Conservation (phyloP, 1,140 invertebrate genomes). For the Drosophila rufa region DNA sequence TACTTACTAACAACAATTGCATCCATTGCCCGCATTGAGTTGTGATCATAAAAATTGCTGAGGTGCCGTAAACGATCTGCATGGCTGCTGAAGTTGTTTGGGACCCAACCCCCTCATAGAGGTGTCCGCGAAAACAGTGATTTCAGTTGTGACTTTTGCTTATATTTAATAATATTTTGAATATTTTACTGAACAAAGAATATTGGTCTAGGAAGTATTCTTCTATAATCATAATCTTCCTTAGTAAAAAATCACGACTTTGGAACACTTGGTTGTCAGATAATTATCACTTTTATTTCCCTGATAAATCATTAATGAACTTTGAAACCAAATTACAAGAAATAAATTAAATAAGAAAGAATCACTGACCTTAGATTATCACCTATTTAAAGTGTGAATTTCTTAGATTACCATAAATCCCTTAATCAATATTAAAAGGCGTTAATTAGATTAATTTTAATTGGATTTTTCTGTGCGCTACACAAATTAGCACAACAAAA, state of each 20-base stretch:
- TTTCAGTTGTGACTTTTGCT: neutral
- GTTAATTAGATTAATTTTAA: constrained; percentile 12
- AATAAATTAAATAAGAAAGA: neutral
- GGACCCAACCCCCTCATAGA: constrained; percentile 7
- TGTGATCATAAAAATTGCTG: constrained; percentile 65
- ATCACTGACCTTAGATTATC: neutral
- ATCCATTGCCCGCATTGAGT: constrained; percentile 57
- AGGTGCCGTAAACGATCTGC: constrained; percentile 51
- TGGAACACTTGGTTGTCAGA: too few species aligned
- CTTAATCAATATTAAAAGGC: constrained; percentile 3
- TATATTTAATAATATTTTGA: neutral
- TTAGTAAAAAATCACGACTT: too few species aligned
- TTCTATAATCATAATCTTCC: neutral
- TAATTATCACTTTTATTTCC: neutral
- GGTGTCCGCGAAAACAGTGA: constrained; percentile 23
- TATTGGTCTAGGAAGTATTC: too few species aligned
- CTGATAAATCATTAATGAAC: neutral
- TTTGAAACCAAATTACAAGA: neutral
- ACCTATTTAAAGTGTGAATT: constrained; percentile 8
- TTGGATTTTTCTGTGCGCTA: neutral
- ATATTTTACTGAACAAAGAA: neutral
- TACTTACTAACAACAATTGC: constrained; percentile 42
- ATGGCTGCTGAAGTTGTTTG: constrained; percentile 9
- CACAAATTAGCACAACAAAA: constrained; percentile 4
- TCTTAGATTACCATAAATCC: neutral